phyloP scores from a whole-genome alignment of 1,140 invertebrate genomes.

The Palaemon carinicauda region DNA sequence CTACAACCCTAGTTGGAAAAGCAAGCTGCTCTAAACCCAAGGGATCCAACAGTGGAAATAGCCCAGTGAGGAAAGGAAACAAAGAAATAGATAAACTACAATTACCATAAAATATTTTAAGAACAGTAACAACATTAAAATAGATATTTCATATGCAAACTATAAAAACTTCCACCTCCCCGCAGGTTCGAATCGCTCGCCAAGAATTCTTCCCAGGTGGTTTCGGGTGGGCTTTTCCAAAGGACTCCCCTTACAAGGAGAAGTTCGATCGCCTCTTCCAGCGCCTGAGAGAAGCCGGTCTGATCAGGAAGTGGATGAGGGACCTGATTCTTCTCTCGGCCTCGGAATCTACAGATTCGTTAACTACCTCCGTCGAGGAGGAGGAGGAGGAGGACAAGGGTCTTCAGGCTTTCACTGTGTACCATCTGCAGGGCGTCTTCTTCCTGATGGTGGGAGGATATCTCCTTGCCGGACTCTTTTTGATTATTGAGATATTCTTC shows the following conservation, averaged over 20 bases:
- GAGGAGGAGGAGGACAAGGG: not conserved
- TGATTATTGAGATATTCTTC: not conserved
- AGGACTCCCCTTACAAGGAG: slow-evolving; percentile 27
- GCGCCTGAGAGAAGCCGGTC: slow-evolving; percentile 32
- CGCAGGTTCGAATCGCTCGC: slow-evolving; percentile 38
- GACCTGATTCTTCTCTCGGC: slow-evolving; percentile 42
- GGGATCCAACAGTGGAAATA: too few relatives aligned
- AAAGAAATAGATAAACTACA: too few relatives aligned
- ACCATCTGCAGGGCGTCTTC: slow-evolving; percentile 44
- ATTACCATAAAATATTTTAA: too few relatives aligned
- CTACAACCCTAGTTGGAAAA: too few relatives aligned
- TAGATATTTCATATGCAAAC: too few relatives aligned
- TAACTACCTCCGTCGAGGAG: not conserved
- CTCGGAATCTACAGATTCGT: not conserved
- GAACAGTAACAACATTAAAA: too few relatives aligned
- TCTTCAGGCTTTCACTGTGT: slow-evolving; percentile 32
- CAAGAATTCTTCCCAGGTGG: slow-evolving; percentile 42
- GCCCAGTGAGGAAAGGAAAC: too few relatives aligned
- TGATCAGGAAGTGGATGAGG: slow-evolving; percentile 40
- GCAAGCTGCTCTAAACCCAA: too few relatives aligned
- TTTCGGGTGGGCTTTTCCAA: slow-evolving; percentile 46
- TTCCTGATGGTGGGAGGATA: slow-evolving; percentile 5
- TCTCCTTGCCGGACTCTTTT: not conserved
- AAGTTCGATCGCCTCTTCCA: slow-evolving; percentile 39
- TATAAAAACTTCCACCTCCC: too few relatives aligned